Percentiles rank a stretch among this genome's conserved stretches.
Conservation (phyloP, 2,113 vertebrate genomes). For the Tachysurus fulvidraco region DNA sequence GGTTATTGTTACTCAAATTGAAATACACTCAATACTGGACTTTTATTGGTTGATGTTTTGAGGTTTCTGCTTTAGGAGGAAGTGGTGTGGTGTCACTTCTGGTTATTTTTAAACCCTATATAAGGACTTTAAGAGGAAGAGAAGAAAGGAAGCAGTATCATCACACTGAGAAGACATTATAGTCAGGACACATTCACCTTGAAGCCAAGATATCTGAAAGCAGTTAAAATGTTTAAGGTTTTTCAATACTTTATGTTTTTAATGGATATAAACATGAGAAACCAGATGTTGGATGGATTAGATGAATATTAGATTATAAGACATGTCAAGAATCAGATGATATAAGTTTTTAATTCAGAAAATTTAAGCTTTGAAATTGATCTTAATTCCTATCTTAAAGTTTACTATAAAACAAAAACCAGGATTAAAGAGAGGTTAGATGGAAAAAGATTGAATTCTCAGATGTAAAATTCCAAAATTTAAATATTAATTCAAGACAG, state of each 20-base stretch:
- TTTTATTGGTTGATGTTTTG: neutral
- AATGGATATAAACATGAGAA: neutral
- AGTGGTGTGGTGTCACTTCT: constrained; percentile 5
- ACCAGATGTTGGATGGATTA: neutral
- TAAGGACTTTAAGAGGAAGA: constrained; percentile 17
- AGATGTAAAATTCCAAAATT: neutral
- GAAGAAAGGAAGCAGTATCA: neutral
- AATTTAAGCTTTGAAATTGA: neutral
- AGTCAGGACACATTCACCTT: neutral
- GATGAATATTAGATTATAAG: neutral
- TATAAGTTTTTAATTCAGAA: neutral
- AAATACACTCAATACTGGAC: neutral
- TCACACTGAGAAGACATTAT: neutral
- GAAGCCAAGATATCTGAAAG: neutral
- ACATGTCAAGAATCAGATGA: neutral
- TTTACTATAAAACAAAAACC: neutral
- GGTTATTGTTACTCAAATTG: neutral
- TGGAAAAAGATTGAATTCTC: neutral
- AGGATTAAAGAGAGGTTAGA: neutral
- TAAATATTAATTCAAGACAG: neutral
- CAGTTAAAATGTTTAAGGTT: neutral
- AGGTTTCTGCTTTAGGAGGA: constrained; percentile 26
- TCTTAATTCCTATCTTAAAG: neutral
- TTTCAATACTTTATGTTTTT: neutral
- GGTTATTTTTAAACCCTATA: constrained; percentile 43